Conservation (phyloP, 2,113 vertebrate species). For the Narcine bancroftii region DNA sequence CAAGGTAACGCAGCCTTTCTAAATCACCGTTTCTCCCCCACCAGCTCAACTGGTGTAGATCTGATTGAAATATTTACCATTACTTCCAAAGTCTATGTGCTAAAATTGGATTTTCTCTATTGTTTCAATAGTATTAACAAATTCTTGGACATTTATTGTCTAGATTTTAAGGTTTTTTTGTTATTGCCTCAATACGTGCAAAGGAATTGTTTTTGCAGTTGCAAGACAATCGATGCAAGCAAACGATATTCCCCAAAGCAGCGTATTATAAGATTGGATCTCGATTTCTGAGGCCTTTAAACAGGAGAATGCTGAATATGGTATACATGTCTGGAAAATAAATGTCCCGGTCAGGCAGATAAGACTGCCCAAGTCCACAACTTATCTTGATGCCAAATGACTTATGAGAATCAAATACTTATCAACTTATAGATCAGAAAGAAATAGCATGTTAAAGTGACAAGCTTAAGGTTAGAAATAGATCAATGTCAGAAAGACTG, state of each 20-base stretch:
- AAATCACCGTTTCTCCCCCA: too few species aligned
- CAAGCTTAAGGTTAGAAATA: neutral
- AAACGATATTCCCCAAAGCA: neutral
- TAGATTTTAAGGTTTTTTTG: neutral
- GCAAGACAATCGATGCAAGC: neutral
- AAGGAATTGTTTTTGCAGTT: neutral
- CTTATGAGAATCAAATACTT: neutral
- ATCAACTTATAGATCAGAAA: neutral
- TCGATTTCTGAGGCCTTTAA: neutral
- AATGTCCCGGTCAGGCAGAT: neutral
- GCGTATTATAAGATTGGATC: neutral
- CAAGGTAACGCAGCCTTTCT: too few species aligned
- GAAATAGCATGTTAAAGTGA: neutral
- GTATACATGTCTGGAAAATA: conserved; percentile 1
- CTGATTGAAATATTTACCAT: neutral
- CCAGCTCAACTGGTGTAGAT: neutral
- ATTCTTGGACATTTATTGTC: neutral
- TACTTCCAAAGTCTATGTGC: neutral
- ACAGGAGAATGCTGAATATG: neutral
- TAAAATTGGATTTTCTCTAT: neutral
- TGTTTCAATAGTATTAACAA: neutral
- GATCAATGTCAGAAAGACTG: neutral
- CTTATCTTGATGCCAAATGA: conserved; percentile 2
- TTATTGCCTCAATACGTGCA: neutral
- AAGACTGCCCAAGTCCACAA: neutral